Evolutionary conservation across 2,888 invertebrate species (phyloP).

Genomic region (Heteromurus nitidus): DNA sequence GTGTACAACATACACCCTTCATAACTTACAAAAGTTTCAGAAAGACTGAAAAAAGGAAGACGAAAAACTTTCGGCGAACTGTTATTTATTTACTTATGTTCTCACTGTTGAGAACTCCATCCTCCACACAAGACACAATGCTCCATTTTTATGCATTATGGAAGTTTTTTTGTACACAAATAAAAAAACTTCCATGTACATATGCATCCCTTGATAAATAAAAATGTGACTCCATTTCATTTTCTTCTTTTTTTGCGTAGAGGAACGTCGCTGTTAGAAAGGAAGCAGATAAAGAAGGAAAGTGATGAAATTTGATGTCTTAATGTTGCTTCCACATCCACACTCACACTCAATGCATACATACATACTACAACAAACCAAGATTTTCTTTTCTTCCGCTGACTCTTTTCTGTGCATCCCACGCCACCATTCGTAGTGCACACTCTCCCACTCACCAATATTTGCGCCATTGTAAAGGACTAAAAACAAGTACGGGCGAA

Average conservation of each 20-base stretch:
- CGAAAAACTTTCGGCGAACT: neutral
- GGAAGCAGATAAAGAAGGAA: constrained; percentile 16
- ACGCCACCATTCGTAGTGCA: neutral
- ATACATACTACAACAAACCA: neutral
- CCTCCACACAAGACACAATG: neutral
- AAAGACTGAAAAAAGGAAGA: neutral
- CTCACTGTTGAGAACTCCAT: neutral
- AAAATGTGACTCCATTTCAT: constrained; percentile 52
- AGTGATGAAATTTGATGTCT: constrained; percentile 54
- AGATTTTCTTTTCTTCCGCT: too few relatives aligned
- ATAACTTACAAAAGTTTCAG: neutral
- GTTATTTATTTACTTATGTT: neutral
- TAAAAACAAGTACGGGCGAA: constrained; percentile 10
- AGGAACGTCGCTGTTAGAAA: neutral
- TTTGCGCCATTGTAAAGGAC: neutral
- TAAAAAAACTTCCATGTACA: too few relatives aligned
- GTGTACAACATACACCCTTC: neutral
- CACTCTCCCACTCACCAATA: neutral
- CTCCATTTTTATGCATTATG: constrained; percentile 7
- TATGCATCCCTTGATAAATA: constrained; percentile 57
- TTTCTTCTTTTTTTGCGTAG: constrained; percentile 13
- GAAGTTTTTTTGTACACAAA: constrained; percentile 9
- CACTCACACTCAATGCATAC: too few relatives aligned
- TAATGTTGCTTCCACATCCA: constrained; percentile 35
- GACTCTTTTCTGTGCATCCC: too few relatives aligned